These are phyloP conservation scores for Antidorcas marsupialis DNA, from an alignment of 2,113 vertebrate genomes.

Conservation along the genomic window DNA sequence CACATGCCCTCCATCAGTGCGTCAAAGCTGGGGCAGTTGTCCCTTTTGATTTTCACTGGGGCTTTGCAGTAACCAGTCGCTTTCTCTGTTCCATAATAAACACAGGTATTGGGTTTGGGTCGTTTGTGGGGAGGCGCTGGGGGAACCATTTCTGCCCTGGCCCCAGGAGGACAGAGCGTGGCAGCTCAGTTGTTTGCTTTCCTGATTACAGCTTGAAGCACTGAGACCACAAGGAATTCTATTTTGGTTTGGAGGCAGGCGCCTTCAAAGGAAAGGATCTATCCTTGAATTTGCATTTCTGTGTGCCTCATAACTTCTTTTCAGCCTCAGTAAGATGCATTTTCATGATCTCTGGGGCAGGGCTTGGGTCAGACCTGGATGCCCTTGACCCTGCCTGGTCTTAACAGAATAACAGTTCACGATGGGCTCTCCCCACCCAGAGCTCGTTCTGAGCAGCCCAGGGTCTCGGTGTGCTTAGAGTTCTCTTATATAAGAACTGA, in stretches of 20 bases:
- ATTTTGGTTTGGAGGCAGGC: conserved; percentile 26
- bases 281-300: not conserved
- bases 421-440: not conserved
- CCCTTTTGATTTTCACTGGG: not conserved
- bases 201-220: conserved; percentile 42
- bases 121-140: not conserved
- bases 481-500: conserved; percentile 51
- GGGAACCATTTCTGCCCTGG: not conserved
- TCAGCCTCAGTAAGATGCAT: not conserved
- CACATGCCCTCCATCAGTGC: not conserved
- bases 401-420: not conserved
- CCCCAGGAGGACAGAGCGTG: not conserved
- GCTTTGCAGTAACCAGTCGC: not conserved
- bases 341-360: not conserved
- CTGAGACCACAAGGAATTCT: conserved; percentile 37
- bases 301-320: not conserved
- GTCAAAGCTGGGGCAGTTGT: not conserved
- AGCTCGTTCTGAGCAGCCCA: not conserved
- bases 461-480: conserved; percentile 14
- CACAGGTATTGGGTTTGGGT: not conserved
- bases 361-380: not conserved
- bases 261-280: not conserved
- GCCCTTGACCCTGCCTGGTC: not conserved
- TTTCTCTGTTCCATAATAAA: not conserved
- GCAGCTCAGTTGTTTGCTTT: not conserved